A percentile compares a stretch with the other conserved stretches of the same genome.
These are phyloP conservation scores for Harlomillsia oculata DNA, from an alignment of 1,140 invertebrate genomes.

Conservation along the genomic window DNA sequence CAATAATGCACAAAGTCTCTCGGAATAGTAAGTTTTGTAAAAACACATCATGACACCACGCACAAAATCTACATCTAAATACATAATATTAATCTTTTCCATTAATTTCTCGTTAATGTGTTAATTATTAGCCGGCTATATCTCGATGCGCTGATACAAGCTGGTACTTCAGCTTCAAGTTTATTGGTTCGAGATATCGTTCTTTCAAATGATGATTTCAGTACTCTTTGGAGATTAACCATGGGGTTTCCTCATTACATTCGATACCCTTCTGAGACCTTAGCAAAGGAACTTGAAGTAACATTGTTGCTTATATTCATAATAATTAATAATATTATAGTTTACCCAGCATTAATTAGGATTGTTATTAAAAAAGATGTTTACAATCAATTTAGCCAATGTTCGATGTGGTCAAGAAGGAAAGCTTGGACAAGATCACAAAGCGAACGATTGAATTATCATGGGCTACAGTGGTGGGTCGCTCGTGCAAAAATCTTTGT, in stretches of 20 bases:
- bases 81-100: background rate
- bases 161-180: constrained; percentile 25
- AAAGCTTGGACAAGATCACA: background rate
- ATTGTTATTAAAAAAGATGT: too few relatives aligned
- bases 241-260: constrained; percentile 24
- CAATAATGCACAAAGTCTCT: background rate
- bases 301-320: background rate
- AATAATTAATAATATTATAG: background rate
- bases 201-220: constrained; percentile 8
- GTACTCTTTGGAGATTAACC: constrained; percentile 4
- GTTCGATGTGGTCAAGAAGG: constrained; percentile 17
- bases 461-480: constrained; percentile 25
- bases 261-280: constrained; percentile 24
- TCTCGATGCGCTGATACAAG: constrained; percentile 24
- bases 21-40: constrained; percentile 18
- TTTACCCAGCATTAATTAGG: too few relatives aligned
- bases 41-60: background rate
- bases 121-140: constrained; percentile 23
- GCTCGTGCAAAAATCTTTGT: constrained; percentile 26
- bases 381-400: constrained; percentile 24
- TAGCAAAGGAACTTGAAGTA: constrained; percentile 33
- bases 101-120: constrained; percentile 1
- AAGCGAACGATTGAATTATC: constrained; percentile 25
- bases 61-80: background rate
- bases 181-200: constrained; percentile 28